Evolutionary conservation across 2,113 vertebrate genomes (phyloP).

Genomic region (Bos javanicus): DNA sequence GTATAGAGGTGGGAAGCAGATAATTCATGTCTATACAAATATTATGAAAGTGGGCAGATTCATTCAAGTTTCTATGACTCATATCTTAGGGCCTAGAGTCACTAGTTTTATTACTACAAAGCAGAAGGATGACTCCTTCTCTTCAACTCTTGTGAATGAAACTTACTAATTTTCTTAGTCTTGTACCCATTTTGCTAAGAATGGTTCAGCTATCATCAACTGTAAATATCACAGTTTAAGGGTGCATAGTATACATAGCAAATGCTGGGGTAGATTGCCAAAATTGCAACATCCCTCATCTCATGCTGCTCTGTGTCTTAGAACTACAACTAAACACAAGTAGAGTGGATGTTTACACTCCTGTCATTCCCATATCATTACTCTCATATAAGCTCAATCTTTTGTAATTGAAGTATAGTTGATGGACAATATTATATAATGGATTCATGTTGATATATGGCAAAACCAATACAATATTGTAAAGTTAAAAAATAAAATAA

Average conservation of each 20-base stretch:
- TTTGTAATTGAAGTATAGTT: background rate
- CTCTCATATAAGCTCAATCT: background rate
- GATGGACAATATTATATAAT: background rate
- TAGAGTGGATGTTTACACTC: background rate
- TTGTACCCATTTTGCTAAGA: constrained; percentile 4
- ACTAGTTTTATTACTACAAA: background rate
- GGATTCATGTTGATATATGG: too few relatives aligned
- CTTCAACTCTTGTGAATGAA: background rate
- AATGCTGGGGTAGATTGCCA: background rate
- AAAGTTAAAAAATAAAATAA: too few relatives aligned
- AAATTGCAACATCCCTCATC: background rate
- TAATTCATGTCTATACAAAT: background rate
- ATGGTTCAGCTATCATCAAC: background rate
- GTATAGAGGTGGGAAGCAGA: background rate
- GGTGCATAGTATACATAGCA: background rate
- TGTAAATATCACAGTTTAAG: background rate
- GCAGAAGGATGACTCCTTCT: background rate
- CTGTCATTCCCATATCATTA: background rate
- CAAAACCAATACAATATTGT: too few relatives aligned
- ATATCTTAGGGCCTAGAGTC: background rate
- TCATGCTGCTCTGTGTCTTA: background rate
- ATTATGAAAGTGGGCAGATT: background rate
- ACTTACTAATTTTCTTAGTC: background rate
- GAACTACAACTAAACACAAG: background rate
- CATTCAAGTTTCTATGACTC: background rate